phyloP scores from a whole-genome alignment of 2,888 invertebrate genomes.

The Eristalis intricaria region DNA sequence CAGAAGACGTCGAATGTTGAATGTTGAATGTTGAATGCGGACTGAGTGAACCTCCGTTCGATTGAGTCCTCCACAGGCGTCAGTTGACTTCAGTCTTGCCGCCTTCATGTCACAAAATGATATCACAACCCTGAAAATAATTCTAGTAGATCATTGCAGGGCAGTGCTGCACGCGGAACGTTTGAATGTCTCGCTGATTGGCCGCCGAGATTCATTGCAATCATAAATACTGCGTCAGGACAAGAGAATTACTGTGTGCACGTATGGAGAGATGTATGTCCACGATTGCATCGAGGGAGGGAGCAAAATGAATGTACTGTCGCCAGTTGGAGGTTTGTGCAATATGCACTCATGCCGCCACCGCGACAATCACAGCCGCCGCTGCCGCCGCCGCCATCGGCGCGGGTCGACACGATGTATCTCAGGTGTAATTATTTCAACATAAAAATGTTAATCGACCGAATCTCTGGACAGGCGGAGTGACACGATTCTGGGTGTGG shows the following conservation, averaged over 20 bases:
- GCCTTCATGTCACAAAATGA: conserved; percentile 37
- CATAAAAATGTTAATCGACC: conserved; percentile 72
- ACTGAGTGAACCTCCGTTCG: conserved; percentile 41
- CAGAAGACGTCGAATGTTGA: conserved; percentile 51
- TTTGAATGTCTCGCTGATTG: conserved; percentile 45
- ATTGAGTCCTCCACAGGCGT: conserved; percentile 66
- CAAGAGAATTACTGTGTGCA: conserved; percentile 51
- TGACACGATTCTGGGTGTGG: conserved; percentile 71
- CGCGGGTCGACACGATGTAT: conserved; percentile 61
- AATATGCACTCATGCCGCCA: conserved; percentile 50
- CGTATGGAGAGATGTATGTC: background rate
- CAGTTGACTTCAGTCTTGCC: conserved; percentile 25
- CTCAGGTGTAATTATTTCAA: conserved; percentile 72
- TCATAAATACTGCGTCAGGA: conserved; percentile 67
- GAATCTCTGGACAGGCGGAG: conserved; percentile 69
- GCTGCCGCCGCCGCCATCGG: conserved; percentile 26
- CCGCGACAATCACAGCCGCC: background rate
- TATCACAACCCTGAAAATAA: conserved; percentile 43
- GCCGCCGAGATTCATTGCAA: conserved; percentile 46
- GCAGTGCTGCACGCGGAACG: conserved; percentile 45
- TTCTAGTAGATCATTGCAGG: conserved; percentile 1
- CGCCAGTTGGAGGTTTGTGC: conserved; percentile 48
- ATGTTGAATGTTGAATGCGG: background rate
- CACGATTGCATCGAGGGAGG: background rate
- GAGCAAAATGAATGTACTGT: conserved; percentile 18